phyloP scores from a whole-genome alignment of 2,113 vertebrate species.

The Spea bombifrons region DNA sequence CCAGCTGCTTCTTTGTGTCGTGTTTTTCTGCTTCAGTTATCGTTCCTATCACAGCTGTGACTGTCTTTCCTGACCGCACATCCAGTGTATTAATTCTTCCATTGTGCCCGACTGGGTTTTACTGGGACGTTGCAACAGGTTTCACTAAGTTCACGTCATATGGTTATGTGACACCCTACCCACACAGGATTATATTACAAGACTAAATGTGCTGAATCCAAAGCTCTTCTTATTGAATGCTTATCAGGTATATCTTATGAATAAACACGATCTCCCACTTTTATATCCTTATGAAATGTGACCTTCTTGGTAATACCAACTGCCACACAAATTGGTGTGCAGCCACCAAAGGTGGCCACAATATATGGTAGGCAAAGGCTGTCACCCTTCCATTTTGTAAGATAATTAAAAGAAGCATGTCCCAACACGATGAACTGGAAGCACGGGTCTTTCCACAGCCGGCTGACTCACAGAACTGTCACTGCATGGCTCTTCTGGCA shows the following conservation, averaged over 20 bases:
- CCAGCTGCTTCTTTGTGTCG: neutral
- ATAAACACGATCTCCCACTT: neutral
- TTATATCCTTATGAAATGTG: neutral
- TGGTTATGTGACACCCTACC: neutral
- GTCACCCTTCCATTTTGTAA: too few relatives aligned
- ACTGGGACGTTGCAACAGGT: too few relatives aligned
- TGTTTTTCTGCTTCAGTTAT: neutral
- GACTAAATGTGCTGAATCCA: too few relatives aligned
- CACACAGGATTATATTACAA: neutral
- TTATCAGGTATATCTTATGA: neutral
- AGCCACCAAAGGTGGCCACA: neutral
- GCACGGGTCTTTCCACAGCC: neutral
- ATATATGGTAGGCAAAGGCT: too few relatives aligned
- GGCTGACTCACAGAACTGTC: neutral
- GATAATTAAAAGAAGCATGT: too few relatives aligned
- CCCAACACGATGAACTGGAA: neutral
- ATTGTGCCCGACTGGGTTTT: too few relatives aligned
- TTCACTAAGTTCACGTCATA: neutral
- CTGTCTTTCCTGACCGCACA: neutral
- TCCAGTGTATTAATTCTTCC: neutral
- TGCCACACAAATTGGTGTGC: neutral
- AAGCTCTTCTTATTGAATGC: too few relatives aligned
- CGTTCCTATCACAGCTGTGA: neutral
- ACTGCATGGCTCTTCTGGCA: neutral
- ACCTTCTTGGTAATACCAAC: neutral